Percentiles rank a stretch among this genome's conserved stretches.
Evolutionary conservation across 1,140 invertebrate genomes (phyloP).

Genomic region (Drosophila teissieri): DNA sequence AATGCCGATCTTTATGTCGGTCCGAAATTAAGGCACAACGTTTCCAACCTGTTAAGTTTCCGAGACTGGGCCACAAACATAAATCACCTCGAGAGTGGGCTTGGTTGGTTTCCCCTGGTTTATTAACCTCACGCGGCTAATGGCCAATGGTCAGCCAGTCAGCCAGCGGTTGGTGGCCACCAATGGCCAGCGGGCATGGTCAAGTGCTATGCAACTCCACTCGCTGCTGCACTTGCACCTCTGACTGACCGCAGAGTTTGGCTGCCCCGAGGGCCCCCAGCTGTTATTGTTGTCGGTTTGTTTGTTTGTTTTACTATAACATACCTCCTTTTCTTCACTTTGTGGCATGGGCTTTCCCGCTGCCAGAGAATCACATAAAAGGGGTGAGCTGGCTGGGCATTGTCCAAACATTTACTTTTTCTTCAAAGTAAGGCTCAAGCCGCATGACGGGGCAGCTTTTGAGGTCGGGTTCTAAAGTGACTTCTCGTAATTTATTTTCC

Average conservation of each 20-base stretch:
- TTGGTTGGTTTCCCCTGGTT: slow-evolving; percentile 51
- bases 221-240: slow-evolving; percentile 68
- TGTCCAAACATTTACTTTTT: slow-evolving; percentile 79
- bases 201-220: slow-evolving; percentile 62
- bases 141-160: slow-evolving; percentile 27
- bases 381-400: slow-evolving; percentile 44
- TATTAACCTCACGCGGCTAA: slow-evolving; percentile 64
- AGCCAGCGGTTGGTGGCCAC: slow-evolving; percentile 9
- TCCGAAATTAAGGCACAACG: slow-evolving; percentile 57
- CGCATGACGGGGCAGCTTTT: slow-evolving; percentile 71
- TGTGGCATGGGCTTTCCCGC: slow-evolving; percentile 53
- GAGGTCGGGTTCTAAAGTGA: slow-evolving; percentile 55
- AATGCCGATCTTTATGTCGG: not conserved
- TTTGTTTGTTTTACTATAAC: slow-evolving; percentile 44
- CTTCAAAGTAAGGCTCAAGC: slow-evolving; percentile 46
- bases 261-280: slow-evolving; percentile 29
- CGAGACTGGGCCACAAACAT: slow-evolving; percentile 69
- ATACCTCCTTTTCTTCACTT: slow-evolving; percentile 26
- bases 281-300: slow-evolving; percentile 47
- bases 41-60: slow-evolving; percentile 73
- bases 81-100: slow-evolving; percentile 59
- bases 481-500: slow-evolving; percentile 76
- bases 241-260: slow-evolving; percentile 36
- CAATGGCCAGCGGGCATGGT: slow-evolving; percentile 48
- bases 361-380: not conserved